phyloP scores from a whole-genome alignment of 2,797 vertebrate genomes.

The Sebastes kiyomatsui region DNA sequence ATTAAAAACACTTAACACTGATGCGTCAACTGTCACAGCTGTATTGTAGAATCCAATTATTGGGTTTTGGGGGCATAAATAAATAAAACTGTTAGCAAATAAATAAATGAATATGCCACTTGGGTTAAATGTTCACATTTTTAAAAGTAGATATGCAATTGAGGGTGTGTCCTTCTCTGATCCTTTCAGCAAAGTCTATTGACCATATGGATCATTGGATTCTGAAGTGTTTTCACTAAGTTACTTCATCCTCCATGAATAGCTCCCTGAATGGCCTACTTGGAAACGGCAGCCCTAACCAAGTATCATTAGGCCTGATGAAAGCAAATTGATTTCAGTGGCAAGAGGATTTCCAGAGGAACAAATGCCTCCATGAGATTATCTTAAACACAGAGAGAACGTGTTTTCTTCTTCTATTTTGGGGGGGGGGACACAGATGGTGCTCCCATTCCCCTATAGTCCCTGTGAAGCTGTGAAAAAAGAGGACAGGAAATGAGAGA shows the following conservation, averaged over 20 bases:
- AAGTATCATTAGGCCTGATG: conserved; percentile 75
- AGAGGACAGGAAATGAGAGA: conserved; percentile 58
- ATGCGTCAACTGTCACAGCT: not conserved
- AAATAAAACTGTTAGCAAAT: not conserved
- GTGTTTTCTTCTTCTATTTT: not conserved
- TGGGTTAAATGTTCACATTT: not conserved
- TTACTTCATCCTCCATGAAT: conserved; percentile 47
- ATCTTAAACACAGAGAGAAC: conserved; percentile 32
- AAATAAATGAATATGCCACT: not conserved
- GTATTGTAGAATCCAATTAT: not conserved
- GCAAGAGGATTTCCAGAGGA: conserved; percentile 53
- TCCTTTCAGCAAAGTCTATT: conserved; percentile 25
- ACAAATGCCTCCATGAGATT: conserved; percentile 51
- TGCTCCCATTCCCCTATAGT: conserved; percentile 23
- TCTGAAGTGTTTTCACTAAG: conserved; percentile 47
- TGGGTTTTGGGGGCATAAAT: not conserved
- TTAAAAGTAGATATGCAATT: not conserved
- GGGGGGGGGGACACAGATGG: conserved; percentile 61
- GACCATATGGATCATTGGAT: conserved; percentile 44
- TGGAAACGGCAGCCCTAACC: conserved; percentile 48
- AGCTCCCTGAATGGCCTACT: conserved; percentile 38
- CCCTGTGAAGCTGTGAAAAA: conserved; percentile 65
- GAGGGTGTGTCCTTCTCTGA: not conserved
- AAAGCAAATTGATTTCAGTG: conserved; percentile 76
- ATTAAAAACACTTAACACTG: not conserved